Conservation (phyloP, 2,888 invertebrate genomes). For the Drosophila buzzatii region DNA sequence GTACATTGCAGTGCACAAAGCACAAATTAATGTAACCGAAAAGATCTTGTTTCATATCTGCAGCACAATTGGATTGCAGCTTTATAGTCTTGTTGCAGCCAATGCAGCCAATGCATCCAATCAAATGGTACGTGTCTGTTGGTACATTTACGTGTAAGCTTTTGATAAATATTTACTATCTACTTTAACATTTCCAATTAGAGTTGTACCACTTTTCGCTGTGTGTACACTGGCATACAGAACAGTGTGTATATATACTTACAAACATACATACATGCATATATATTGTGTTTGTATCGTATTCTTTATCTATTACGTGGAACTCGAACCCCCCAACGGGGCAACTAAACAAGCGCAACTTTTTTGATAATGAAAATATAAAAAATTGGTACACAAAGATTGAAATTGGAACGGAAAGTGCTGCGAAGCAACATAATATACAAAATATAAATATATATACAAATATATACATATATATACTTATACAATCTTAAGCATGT, state of each 20-base stretch:
- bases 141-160: conserved; percentile 56
- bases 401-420: conserved; percentile 30
- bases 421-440: conserved; percentile 1
- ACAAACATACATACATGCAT: not conserved
- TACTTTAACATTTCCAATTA: conserved; percentile 77
- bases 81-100: conserved; percentile 10
- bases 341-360: conserved; percentile 38
- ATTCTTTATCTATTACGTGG: conserved; percentile 57
- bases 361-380: conserved; percentile 49
- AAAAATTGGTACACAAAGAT: conserved; percentile 44
- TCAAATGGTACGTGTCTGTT: conserved; percentile 70
- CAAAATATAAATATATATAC: not conserved
- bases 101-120: conserved; percentile 45
- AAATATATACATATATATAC: not conserved
- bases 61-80: conserved; percentile 4
- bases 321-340: conserved; percentile 12
- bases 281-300: conserved; percentile 22
- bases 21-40: conserved; percentile 14
- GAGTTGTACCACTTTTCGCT: conserved; percentile 72
- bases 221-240: conserved; percentile 21
- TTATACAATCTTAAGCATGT: conserved; percentile 1
- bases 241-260: conserved; percentile 8
- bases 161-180: conserved; percentile 75
- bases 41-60: conserved; percentile 14
- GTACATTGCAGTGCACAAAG: not conserved